Conservation (phyloP, 23 tunicate genomes). For the Botrylloides violaceus region DNA sequence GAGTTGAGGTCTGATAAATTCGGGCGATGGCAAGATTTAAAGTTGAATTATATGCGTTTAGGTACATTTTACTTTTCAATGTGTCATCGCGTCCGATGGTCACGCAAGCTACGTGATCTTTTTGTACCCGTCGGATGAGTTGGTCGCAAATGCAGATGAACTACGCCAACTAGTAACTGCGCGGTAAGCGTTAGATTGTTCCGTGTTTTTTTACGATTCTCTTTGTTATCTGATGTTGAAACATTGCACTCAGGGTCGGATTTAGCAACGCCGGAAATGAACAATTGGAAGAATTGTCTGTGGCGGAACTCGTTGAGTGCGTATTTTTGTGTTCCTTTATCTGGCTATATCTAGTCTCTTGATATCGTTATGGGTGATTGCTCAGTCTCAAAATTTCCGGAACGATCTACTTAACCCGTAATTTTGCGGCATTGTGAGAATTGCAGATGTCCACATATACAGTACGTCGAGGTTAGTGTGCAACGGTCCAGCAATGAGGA, state of each 20-base stretch:
- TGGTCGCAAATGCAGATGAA: slow-evolving; percentile 46
- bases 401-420: not conserved
- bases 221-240: too few species aligned
- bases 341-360: not conserved
- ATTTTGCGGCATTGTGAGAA: not conserved
- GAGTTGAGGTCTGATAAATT: slow-evolving; percentile 16
- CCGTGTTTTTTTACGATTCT: not conserved
- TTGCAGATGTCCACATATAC: not conserved
- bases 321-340: slow-evolving; percentile 8
- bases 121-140: slow-evolving; percentile 49
- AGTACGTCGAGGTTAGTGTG: not conserved
- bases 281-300: slow-evolving; percentile 71
- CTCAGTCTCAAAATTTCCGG: not conserved
- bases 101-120: slow-evolving; percentile 59
- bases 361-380: not conserved
- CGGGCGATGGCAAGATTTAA: too few species aligned
- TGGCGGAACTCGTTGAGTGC: slow-evolving; percentile 69
- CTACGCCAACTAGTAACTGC: too few species aligned
- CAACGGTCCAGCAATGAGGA: not conserved
- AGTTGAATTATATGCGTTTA: not conserved
- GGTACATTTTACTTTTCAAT: slow-evolving; percentile 81
- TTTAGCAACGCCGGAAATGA: slow-evolving; percentile 43
- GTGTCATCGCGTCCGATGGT: slow-evolving; percentile 49
- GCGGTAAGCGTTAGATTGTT: not conserved
- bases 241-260: slow-evolving; percentile 58